A percentile compares a stretch with the other conserved stretches of the same genome.
These are phyloP conservation scores for Callinectes sapidus DNA, from an alignment of 2,888 invertebrate species.

Conservation along the genomic window DNA sequence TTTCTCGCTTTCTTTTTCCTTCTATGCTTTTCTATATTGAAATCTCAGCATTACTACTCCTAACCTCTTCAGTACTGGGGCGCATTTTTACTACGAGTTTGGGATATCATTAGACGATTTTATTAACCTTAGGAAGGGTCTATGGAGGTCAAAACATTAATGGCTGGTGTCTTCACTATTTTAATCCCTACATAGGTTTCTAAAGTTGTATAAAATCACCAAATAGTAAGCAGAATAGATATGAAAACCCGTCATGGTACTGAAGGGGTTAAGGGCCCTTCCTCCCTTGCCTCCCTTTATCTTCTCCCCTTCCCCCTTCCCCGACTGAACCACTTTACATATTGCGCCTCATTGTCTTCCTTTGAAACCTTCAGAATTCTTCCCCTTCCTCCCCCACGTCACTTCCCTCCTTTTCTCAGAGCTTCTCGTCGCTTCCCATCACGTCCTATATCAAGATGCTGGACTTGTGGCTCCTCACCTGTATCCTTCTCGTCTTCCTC, in stretches of 20 bases:
- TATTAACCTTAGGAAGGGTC: too few species aligned
- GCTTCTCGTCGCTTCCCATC: conserved; percentile 41
- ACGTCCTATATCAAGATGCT: conserved; percentile 57
- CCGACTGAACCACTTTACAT: neutral
- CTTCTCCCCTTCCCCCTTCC: neutral
- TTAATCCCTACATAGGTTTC: too few species aligned
- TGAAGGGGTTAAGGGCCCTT: neutral
- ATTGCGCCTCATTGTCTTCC: neutral
- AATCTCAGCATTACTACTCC: neutral
- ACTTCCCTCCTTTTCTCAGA: neutral
- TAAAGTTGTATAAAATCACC: too few species aligned
- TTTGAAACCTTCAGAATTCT: neutral
- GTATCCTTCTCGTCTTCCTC: conserved; percentile 47
- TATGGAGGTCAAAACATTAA: too few species aligned
- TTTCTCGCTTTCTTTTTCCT: neutral
- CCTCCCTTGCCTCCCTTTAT: neutral
- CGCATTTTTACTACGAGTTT: too few species aligned
- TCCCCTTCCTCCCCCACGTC: neutral
- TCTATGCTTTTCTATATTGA: neutral
- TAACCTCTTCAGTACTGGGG: too few species aligned
- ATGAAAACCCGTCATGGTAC: too few species aligned
- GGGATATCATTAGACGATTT: too few species aligned
- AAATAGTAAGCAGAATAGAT: too few species aligned
- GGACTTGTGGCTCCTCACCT: conserved; percentile 58
- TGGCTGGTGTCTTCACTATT: too few species aligned